Base-by-base conservation (phyloP, 2,888 invertebrate genomes). In the Eudasyphora cyanicolor region DNA sequence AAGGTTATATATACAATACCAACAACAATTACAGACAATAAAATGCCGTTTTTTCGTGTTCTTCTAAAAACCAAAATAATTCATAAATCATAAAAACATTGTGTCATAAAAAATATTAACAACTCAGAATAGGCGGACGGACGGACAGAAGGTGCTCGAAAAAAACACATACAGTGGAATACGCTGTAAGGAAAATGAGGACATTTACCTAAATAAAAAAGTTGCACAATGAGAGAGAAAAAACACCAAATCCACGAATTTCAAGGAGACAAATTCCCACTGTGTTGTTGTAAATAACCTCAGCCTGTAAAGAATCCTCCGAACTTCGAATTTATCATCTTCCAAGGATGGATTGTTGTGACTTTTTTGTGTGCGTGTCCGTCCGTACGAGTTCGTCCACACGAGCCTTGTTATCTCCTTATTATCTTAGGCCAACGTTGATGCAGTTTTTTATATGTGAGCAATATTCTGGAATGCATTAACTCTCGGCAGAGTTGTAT, bases 41-140 rank as follows among this genome's bases (percentile, higher is more conserved):
- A 81, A 76, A 67, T n/a, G 32, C 21, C 78, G 78, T 84, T 86
- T 85, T 82, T 80, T 57, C 24, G 21, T 45, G 60, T 62, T 71
- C 76, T 83, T 86, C 86, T 76, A 85, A 86, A 87, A 89, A 89
- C 89, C 88, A 89, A 90, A 90, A 85, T 89, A 91, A 89, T 90
- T 89, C 90, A 91, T 91, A 90, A 91, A 90, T 91, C 91, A 90
- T 90, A 90, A 90, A 89, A 89, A 89, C 88, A 74, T 76, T 32
- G 76, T 88, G 87, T 86, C 86, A 88, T 88, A 87, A 87, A 88
- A 88, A 88, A 88, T 85, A 85, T 85, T 85, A 80, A 78, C 73
- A 85, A 76, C 42, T 67, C 45, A 10, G 35, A 27, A 12, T 17
- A 12, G 10, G 19, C n/a, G n/a, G n/a, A n/a, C n/a, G n/a, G n/a